phyloP scores from a whole-genome alignment of 2,888 invertebrate species.

The Beris chalybata region DNA sequence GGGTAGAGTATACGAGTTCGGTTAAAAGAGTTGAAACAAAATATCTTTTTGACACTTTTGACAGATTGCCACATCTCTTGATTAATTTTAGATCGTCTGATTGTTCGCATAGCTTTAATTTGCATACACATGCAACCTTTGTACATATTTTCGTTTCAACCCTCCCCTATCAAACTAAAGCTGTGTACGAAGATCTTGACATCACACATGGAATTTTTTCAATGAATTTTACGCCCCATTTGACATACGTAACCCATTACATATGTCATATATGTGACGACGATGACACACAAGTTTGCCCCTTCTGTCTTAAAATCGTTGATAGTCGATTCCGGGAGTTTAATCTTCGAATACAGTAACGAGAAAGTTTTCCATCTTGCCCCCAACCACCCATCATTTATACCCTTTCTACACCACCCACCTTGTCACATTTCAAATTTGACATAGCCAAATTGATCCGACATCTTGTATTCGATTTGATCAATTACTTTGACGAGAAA shows the following conservation, averaged over 20 bases:
- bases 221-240: constrained; percentile 4
- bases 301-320: not conserved
- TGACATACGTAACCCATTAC: constrained; percentile 2
- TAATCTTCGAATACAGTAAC: constrained; percentile 12
- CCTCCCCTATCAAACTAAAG: too few relatives aligned
- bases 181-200: too few relatives aligned
- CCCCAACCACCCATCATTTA: constrained; percentile 16
- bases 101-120: not conserved
- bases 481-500: constrained; percentile 36
- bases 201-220: too few relatives aligned
- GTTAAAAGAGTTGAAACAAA: not conserved
- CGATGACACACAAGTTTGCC: constrained; percentile 17
- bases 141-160: not conserved
- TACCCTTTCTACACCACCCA: constrained; percentile 1
- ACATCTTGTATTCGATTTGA: constrained; percentile 49
- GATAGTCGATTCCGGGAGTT: not conserved
- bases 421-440: constrained; percentile 42
- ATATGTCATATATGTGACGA: constrained; percentile 11
- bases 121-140: not conserved
- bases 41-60: constrained; percentile 23
- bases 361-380: constrained; percentile 23
- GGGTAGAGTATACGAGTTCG: too few relatives aligned
- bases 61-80: constrained; percentile 5
- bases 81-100: not conserved
- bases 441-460: constrained; percentile 49